Conservation (phyloP, 2,113 vertebrate species). For the Hyperoodon ampullatus region DNA sequence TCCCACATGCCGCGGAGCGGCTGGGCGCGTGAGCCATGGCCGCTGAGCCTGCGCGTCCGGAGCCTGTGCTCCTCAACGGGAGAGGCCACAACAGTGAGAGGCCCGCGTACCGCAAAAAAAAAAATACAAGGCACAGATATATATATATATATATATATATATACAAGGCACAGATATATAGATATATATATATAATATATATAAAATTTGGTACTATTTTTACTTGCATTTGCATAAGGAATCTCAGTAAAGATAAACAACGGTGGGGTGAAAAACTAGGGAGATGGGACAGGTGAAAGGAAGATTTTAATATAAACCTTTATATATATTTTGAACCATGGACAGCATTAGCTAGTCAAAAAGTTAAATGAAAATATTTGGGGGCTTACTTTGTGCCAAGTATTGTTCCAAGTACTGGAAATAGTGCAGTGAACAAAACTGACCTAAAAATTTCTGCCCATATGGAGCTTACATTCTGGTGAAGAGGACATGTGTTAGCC, state of each 20-base stretch:
- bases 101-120: neutral
- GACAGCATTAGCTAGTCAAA: neutral
- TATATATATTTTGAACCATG: neutral
- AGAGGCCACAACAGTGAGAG: too few species aligned
- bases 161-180: neutral
- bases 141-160: neutral
- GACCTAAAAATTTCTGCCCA: neutral
- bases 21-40: too few species aligned
- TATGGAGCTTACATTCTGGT: neutral
- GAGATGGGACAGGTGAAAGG: neutral
- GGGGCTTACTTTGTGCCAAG: neutral
- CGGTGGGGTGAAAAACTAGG: neutral
- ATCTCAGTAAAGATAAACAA: neutral
- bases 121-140: neutral
- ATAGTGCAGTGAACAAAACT: neutral
- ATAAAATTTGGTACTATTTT: neutral
- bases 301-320: neutral
- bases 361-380: neutral
- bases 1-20: too few species aligned
- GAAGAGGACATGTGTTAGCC: neutral
- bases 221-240: constrained; percentile 35
- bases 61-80: too few species aligned
- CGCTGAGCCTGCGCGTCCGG: too few species aligned
- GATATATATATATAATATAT: neutral
- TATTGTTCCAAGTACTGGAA: neutral